These are phyloP conservation scores for Salpingus planirostris DNA, from an alignment of 2,888 invertebrate species.

Conservation along the genomic window DNA sequence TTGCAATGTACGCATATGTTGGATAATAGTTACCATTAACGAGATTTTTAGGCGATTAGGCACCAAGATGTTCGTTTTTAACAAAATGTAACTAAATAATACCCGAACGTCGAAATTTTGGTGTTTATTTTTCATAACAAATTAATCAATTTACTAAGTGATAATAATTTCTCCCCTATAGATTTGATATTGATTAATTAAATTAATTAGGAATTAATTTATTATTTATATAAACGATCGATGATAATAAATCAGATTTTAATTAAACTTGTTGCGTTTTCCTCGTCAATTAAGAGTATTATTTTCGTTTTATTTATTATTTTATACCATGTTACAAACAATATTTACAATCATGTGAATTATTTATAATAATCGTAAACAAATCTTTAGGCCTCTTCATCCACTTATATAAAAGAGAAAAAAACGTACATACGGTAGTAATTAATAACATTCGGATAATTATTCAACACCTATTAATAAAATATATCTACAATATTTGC, in stretches of 20 bases:
- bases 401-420: too few species aligned
- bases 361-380: too few species aligned
- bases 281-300: too few species aligned
- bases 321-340: too few species aligned
- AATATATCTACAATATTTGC: too few species aligned
- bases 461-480: too few species aligned
- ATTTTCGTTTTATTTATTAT: too few species aligned
- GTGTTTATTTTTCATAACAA: slow-evolving; percentile 17
- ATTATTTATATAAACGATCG: slow-evolving; percentile 19
- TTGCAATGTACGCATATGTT: slow-evolving; percentile 22
- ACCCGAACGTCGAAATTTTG: slow-evolving; percentile 10
- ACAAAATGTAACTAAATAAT: slow-evolving; percentile 9
- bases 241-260: not conserved
- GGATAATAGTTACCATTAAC: slow-evolving; percentile 29
- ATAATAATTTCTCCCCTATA: slow-evolving; percentile 27
- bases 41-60: slow-evolving; percentile 14
- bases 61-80: slow-evolving; percentile 14
- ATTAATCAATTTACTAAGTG: slow-evolving; percentile 22
- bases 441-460: too few species aligned
- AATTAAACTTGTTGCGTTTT: too few species aligned
- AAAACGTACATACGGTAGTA: too few species aligned
- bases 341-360: too few species aligned
- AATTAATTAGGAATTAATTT: slow-evolving; percentile 21
- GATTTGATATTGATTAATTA: slow-evolving; percentile 22
- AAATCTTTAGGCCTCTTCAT: too few species aligned